Base-by-base conservation (phyloP, 2,888 invertebrate genomes). In the Drosophila borealis region DNA sequence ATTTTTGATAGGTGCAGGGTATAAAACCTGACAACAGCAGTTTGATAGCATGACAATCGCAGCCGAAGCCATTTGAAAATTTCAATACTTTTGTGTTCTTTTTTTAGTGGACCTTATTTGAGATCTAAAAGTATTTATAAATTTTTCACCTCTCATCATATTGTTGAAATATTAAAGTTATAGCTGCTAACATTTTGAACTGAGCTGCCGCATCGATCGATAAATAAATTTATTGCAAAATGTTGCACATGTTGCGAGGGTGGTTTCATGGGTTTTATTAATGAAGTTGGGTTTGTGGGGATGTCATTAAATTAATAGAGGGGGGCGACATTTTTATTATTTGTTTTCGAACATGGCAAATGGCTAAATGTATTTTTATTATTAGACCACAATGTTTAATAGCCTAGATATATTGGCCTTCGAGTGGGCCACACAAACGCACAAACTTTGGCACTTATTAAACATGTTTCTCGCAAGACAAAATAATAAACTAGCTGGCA, bases 311-410 rank as follows among this genome's bases (percentile, higher is more conserved):
- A 77, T 75, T 63, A 60, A 59, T 69, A 70, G 36, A 21, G 64
- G 34, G 29, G 44, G 46, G 44, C 44, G 41, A 61, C 60, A 56
- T 45, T 50, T 68, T 74, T 74, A 74, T 75, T 74, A 78, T 74
- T 68, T 62, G 37, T 44, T 45, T 49, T 57, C 56, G 34, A 57
- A 46, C 41, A 55, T 44, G 51, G 46, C 57, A 63, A 78, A 72
- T 64, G 70, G 57, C 49, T 53, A 54, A 60, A 68, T 74, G 69
- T 60, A 42, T 37, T 79, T 63, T 68, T 74, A 74, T 75, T 68
- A 51, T 54, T 49, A 48, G 65, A 65, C 60, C 74, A 45, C 73
- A 53, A 65, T 46, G 50, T 36, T 57, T 71, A 61, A 76, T 51
- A 53, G 61, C 41, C 49, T 33, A 46, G 42, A 60, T 55, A 55